phyloP scores from a whole-genome alignment of 2,888 invertebrate genomes.

The Lasioglossum leucozonium region DNA sequence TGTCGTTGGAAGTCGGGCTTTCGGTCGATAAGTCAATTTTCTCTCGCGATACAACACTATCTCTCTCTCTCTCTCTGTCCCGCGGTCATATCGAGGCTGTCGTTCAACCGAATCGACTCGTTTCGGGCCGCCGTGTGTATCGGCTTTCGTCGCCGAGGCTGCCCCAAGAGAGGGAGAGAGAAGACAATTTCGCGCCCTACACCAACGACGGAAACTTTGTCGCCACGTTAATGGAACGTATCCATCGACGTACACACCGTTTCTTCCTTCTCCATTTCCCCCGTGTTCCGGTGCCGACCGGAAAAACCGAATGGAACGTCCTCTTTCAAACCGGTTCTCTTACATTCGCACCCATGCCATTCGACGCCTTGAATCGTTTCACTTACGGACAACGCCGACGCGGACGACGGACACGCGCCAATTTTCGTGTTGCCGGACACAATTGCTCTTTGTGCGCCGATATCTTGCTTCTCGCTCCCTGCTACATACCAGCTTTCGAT shows the following conservation, averaged over 20 bases:
- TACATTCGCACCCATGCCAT: background rate
- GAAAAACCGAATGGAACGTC: background rate
- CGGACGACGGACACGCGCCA: background rate
- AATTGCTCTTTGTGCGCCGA: background rate
- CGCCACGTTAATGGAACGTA: slow-evolving; percentile 37
- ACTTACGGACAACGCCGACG: background rate
- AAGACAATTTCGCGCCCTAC: slow-evolving; percentile 41
- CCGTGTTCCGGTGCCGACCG: background rate
- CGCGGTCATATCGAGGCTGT: slow-evolving; percentile 43
- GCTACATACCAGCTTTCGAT: background rate
- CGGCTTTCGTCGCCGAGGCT: slow-evolving; percentile 31
- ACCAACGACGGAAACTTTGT: slow-evolving; percentile 25
- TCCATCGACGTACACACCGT: background rate
- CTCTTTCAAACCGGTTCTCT: background rate
- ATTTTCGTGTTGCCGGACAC: background rate
- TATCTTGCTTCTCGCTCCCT: background rate
- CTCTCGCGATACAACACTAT: slow-evolving; percentile 59
- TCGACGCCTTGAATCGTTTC: background rate
- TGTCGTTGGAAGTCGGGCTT: slow-evolving; percentile 23
- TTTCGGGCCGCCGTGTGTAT: slow-evolving; percentile 40
- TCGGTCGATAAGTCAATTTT: slow-evolving; percentile 70
- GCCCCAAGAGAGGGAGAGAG: background rate
- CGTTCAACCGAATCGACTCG: slow-evolving; percentile 56
- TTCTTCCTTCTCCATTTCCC: slow-evolving; percentile 8
- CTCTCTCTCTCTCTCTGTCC: slow-evolving; percentile 46